Conservation (phyloP, 2,797 vertebrate genomes). For the Huso huso region DNA sequence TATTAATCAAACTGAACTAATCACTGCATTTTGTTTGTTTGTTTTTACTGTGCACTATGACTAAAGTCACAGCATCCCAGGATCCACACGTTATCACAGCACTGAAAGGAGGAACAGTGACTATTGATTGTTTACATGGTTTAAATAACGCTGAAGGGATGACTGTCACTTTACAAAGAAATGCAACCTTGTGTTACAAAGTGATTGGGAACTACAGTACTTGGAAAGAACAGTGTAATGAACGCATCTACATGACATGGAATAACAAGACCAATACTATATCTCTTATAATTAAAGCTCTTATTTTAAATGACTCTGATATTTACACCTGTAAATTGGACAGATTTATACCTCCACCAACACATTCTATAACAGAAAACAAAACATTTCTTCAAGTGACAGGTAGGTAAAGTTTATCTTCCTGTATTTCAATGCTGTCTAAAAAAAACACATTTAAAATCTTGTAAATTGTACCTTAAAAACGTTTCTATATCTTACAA, state of each 20-base stretch:
- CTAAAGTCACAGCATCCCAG: neutral
- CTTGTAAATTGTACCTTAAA: neutral
- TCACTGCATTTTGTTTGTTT: too few relatives aligned
- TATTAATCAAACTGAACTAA: too few relatives aligned
- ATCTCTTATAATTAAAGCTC: neutral
- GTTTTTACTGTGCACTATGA: too few relatives aligned
- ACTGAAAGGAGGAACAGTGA: neutral
- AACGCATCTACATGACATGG: neutral
- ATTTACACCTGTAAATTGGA: conserved; percentile 12
- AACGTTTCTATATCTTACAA: neutral
- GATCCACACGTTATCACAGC: neutral
- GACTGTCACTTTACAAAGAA: neutral
- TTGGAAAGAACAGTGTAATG: neutral
- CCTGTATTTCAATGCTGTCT: neutral
- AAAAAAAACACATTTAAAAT: neutral
- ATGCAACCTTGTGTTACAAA: neutral
- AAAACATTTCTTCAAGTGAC: conserved; percentile 7
- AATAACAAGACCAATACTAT: conserved; percentile 5
- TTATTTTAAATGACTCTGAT: conserved; percentile 11
- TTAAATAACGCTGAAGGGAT: neutral
- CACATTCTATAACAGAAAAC: neutral
- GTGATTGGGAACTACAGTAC: neutral
- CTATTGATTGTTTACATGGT: neutral
- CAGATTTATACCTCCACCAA: neutral
- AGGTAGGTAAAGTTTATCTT: conserved; percentile 2